Percentiles rank a stretch among this genome's conserved stretches.
Evolutionary conservation across 2,113 vertebrate genomes (phyloP).

Genomic region (Ciconia boyciana): DNA sequence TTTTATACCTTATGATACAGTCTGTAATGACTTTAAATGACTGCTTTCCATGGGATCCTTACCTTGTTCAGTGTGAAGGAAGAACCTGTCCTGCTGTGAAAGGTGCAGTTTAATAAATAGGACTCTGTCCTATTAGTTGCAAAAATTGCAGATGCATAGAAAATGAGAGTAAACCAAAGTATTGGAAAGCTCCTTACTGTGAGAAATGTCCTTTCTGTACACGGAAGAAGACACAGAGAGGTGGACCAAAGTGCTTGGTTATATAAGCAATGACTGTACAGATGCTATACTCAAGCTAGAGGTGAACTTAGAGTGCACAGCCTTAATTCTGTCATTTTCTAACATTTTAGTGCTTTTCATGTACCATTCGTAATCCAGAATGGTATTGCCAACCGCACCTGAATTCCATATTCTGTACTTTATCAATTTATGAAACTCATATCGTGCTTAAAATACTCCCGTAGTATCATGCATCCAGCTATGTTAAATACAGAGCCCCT

Average conservation of each 20-base stretch:
- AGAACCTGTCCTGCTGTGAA: not conserved
- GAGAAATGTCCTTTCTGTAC: not conserved
- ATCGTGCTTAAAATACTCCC: rapidly evolving
- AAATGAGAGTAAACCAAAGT: not conserved
- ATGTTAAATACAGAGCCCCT: not conserved
- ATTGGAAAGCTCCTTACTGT: not conserved
- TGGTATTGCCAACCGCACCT: not conserved
- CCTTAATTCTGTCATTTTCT: not conserved
- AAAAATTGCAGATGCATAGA: not conserved
- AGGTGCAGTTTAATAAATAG: not conserved
- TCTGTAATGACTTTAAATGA: not conserved
- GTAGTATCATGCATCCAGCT: not conserved
- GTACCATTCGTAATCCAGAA: not conserved
- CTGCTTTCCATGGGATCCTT: not conserved
- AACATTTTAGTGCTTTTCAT: not conserved
- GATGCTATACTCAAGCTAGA: not conserved
- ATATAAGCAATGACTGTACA: not conserved
- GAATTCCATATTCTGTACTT: not conserved
- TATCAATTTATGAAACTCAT: not conserved
- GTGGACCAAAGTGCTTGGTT: not conserved
- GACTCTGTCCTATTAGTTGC: not conserved
- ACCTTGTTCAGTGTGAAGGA: not conserved
- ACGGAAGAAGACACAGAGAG: not conserved
- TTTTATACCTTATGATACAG: not conserved
- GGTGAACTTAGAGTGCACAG: not conserved